Evolutionary conservation across 2,797 vertebrate species (phyloP).

Genomic region (Neopelma chrysocephalum): DNA sequence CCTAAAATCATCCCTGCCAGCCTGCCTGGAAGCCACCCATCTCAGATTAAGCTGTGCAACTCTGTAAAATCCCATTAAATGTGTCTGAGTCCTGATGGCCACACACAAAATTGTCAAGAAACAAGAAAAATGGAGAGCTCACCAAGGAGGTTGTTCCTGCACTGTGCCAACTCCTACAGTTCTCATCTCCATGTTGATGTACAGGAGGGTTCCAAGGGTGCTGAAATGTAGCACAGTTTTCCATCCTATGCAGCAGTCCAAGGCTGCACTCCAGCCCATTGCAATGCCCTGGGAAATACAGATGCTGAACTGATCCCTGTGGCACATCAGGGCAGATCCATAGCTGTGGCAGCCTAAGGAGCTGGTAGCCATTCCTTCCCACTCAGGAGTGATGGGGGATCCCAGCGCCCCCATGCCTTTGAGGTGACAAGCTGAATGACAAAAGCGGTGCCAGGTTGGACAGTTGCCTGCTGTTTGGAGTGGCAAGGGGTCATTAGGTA

Average conservation of each 20-base stretch:
- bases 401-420: background rate
- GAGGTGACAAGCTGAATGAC: background rate
- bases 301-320: background rate
- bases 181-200: background rate
- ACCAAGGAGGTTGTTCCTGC: background rate
- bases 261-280: background rate
- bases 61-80: background rate
- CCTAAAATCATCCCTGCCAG: background rate
- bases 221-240: background rate
- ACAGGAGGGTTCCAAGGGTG: background rate
- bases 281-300: background rate
- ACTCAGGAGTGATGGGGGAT: background rate
- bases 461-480: background rate
- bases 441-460: background rate
- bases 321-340: background rate
- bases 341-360: background rate
- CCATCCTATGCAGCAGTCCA: background rate
- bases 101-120: background rate
- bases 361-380: background rate
- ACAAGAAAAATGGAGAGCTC: background rate
- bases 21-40: background rate
- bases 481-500: background rate
- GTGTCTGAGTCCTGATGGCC: background rate
- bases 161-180: background rate
- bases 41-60: background rate